Percentiles rank a stretch among this genome's conserved stretches.
phyloP scores from a whole-genome alignment of 2,113 vertebrate genomes.

The Caranx ignobilis region DNA sequence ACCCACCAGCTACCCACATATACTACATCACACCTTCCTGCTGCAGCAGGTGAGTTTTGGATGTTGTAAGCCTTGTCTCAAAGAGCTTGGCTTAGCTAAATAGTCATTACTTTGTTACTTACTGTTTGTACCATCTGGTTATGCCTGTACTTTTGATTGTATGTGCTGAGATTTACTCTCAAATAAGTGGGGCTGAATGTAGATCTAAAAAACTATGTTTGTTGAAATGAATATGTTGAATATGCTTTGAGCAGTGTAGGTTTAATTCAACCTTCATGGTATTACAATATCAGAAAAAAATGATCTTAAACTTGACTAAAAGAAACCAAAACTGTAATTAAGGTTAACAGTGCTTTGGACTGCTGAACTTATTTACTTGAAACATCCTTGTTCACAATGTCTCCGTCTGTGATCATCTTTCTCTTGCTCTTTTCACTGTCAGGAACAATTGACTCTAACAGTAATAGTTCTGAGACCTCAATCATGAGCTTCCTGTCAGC shows the following conservation, averaged over 20 bases:
- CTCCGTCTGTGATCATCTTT: constrained; percentile 12
- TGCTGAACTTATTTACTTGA: not conserved
- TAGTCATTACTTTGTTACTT: not conserved
- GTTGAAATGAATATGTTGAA: not conserved
- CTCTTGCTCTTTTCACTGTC: constrained; percentile 82
- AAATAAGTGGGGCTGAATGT: not conserved
- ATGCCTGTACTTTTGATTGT: constrained; percentile 4
- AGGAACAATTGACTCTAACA: constrained; percentile 91
- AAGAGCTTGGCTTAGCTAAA: not conserved
- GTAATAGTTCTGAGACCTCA: constrained; percentile 93
- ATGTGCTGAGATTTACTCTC: not conserved
- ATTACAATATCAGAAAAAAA: not conserved
- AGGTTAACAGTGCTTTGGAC: not conserved
- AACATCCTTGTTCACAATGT: not conserved
- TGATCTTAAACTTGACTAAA: not conserved
- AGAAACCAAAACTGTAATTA: not conserved
- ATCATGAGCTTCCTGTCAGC: constrained; percentile 97
- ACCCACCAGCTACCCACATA: constrained; percentile 93
- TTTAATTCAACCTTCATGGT: not conserved
- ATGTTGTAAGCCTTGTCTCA: not conserved
- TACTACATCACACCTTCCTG: constrained; percentile 89
- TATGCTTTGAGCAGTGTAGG: not conserved
- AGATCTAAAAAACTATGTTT: too few species aligned
- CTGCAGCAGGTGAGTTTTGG: constrained; percentile 88
- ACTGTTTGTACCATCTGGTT: not conserved